Conservation (phyloP, 2,113 vertebrate species). For the Pedionomus torquatus region DNA sequence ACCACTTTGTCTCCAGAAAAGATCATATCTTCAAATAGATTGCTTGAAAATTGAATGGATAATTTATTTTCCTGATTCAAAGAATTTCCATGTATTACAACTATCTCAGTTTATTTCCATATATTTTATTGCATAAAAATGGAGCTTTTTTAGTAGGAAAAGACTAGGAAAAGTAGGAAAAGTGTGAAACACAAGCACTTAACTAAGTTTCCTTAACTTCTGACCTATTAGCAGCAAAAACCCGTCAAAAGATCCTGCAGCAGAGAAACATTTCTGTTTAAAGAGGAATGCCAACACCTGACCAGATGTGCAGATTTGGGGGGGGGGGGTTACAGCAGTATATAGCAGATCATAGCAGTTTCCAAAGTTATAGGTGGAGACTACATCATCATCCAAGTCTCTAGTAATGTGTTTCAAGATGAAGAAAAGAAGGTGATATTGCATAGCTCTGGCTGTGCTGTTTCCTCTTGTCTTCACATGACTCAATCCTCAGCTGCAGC, state of each 20-base stretch:
- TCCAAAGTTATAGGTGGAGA: background rate
- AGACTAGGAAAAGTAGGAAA: too few relatives aligned
- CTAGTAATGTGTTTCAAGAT: background rate
- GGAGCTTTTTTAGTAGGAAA: background rate
- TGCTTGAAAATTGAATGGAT: background rate
- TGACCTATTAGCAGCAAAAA: background rate
- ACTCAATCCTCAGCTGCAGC: background rate
- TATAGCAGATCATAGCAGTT: background rate
- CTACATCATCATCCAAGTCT: background rate
- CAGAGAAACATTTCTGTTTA: background rate
- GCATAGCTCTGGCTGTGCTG: background rate
- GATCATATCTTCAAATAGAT: background rate
- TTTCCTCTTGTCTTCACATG: background rate
- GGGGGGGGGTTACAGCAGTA: background rate
- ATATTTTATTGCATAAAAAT: background rate
- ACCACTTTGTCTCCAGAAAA: background rate
- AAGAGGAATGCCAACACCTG: background rate
- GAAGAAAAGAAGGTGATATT: accelerated
- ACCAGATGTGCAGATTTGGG: background rate
- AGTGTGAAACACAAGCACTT: background rate
- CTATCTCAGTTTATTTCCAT: background rate
- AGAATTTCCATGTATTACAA: background rate
- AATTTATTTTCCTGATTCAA: background rate
- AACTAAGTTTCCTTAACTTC: background rate
- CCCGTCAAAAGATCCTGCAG: background rate